Base-by-base conservation (phyloP, 2,113 vertebrate species). In the Mellivora capensis region DNA sequence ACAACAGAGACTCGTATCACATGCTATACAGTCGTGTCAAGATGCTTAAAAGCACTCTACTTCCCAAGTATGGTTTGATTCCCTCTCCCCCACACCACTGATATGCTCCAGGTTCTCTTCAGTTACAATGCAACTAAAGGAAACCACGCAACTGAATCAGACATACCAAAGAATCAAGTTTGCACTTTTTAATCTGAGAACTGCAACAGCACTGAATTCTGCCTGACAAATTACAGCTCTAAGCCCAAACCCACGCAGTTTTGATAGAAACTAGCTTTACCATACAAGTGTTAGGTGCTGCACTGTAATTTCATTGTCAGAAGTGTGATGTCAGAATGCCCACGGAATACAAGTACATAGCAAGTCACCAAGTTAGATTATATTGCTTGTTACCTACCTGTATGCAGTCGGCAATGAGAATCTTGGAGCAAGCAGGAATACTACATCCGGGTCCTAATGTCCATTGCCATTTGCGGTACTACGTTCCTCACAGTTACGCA, bases 381-480 rank as follows among this genome's bases (percentile, higher is more conserved):
- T 99, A 99, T 99, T 99, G 98, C 99, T 99, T 99, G 98, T 99
- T 99, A 99, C 99, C 99, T 99, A 99, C 99, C 99, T 99, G 99
- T 98, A 99, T 89, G 99, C 99, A 98, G 99, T 99, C 99, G 99
- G 99, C 99, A 99, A 99, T 99, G 99, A 99, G 99, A 99, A 99
- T 99, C 99, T 99, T 98, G 99, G 99, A 99, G 99, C 99, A 99
- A 99, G 99, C 99, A 99, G 99, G 99, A 99, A 99, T 99, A 99
- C 99, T 99, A 99, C 99, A 99, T 99, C 99, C 99, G 99, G 99
- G 99, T 99, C 99, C 99, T 99, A 99, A 99, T 99, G 99, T 99
- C 99, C 99, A 99, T 99, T 99, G 99, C 99, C 99, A 99, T 99
- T 99, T 99, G 99, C 99, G 99, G 99, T 99, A 99, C 99, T 99